Percentiles rank a stretch among this genome's conserved stretches.
Conservation (phyloP, 2,888 invertebrate genomes). For the Chaetoderma sp. region DNA sequence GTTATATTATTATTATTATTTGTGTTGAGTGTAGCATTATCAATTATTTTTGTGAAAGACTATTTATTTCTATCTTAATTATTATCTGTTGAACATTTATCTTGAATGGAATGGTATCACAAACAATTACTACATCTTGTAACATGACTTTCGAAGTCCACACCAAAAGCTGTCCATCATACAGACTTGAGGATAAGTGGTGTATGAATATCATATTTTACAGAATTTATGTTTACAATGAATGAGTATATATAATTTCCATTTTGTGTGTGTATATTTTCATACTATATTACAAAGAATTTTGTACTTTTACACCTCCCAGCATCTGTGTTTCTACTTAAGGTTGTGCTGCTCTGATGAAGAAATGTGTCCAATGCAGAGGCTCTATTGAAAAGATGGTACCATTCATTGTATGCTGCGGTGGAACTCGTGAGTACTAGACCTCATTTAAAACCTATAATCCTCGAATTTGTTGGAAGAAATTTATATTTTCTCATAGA, state of each 20-base stretch:
- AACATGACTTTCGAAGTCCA: no score
- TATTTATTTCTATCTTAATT: not conserved
- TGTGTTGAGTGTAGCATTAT: not conserved
- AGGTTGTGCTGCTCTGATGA: slow-evolving; percentile 91
- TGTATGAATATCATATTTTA: no score
- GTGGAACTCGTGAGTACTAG: slow-evolving; percentile 61
- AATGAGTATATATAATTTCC: no score
- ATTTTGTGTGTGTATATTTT: no score
- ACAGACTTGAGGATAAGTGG: no score
- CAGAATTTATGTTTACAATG: no score
- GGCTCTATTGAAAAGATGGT: slow-evolving; percentile 79
- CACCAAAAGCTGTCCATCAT: no score
- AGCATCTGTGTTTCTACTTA: slow-evolving; percentile 24
- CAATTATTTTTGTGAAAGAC: not conserved
- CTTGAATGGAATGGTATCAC: no score
- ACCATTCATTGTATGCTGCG: slow-evolving; percentile 68
- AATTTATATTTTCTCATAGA: no score
- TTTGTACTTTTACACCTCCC: no score
- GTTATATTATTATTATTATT: not conserved
- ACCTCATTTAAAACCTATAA: not conserved
- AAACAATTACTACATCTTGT: no score
- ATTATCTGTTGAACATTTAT: not conserved
- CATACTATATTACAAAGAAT: no score
- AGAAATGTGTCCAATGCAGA: slow-evolving; percentile 96
- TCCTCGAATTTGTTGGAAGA: slow-evolving; percentile 72